Percentiles rank a stretch among this genome's conserved stretches.
Evolutionary conservation across 2,888 invertebrate genomes (phyloP).

Genomic region (Coleophora flavipennella): DNA sequence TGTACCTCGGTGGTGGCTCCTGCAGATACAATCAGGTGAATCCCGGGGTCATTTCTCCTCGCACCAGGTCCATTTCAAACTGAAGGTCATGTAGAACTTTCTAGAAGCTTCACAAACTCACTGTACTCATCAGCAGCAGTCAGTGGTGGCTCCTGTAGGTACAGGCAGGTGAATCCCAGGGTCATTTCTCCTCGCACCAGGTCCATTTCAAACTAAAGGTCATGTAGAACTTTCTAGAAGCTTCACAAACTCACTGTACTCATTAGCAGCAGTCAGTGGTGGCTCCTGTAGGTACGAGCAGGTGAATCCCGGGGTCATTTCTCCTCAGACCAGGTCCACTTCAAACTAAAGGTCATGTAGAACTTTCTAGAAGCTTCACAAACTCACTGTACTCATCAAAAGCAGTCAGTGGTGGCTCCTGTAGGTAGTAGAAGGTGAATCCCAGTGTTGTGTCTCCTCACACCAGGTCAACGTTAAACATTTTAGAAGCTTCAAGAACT

Average conservation of each 20-base stretch:
- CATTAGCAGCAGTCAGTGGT: slow-evolving; percentile 76
- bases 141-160: slow-evolving; percentile 76
- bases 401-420: slow-evolving; percentile 71
- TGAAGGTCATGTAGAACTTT: slow-evolving; percentile 85
- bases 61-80: slow-evolving; percentile 94
- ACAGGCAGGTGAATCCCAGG: slow-evolving; percentile 89
- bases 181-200: too few relatives aligned
- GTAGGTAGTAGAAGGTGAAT: slow-evolving; percentile 88
- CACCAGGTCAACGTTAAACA: slow-evolving; percentile 88
- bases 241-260: slow-evolving; percentile 79
- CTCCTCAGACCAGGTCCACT: slow-evolving; percentile 86
- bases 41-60: slow-evolving; percentile 82
- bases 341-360: too few relatives aligned
- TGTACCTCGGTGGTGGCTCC: slow-evolving; percentile 76
- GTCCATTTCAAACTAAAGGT: too few relatives aligned
- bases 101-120: slow-evolving; percentile 24
- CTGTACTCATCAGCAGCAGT: slow-evolving; percentile 82
- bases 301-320: slow-evolving; percentile 84
- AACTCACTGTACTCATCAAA: slow-evolving; percentile 81
- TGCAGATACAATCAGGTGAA: slow-evolving; percentile 89
- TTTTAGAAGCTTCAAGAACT: slow-evolving; percentile 17
- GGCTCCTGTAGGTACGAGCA: slow-evolving; percentile 85
- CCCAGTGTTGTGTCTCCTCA: slow-evolving; percentile 84
- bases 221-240: too few relatives aligned
- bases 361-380: too few relatives aligned